Percentiles rank a stretch among this genome's conserved stretches.
These are phyloP conservation scores for Podargus strigoides DNA, from an alignment of 2,797 vertebrate genomes.

Conservation along the genomic window DNA sequence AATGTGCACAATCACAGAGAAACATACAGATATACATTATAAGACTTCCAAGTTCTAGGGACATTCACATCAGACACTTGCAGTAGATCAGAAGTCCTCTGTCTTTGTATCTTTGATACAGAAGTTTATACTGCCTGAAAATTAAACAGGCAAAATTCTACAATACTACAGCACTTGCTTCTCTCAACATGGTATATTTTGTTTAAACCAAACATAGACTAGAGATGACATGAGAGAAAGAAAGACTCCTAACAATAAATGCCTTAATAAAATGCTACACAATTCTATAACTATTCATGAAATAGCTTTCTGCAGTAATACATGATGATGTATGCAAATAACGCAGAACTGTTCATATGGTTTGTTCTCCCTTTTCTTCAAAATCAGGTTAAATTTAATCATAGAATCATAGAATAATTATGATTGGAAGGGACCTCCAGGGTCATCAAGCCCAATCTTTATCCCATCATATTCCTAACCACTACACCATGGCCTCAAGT, in stretches of 20 bases:
- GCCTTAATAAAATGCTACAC: neutral
- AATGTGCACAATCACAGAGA: fast-evolving
- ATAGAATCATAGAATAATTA: too few species aligned
- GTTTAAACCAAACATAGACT: neutral
- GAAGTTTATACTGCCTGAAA: neutral
- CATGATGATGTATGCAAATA: neutral
- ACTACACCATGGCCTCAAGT: too few species aligned
- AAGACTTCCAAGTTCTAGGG: neutral
- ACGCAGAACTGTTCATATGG: neutral
- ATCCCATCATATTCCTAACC: too few species aligned
- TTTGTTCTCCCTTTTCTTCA: neutral
- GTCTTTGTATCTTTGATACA: neutral
- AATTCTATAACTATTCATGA: neutral
- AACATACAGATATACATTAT: neutral
- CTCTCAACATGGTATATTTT: neutral
- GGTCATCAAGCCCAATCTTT: too few species aligned
- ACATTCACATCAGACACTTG: neutral
- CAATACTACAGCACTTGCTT: neutral
- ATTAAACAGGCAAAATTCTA: neutral
- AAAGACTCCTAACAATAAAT: neutral
- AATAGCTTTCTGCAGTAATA: neutral
- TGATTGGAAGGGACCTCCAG: too few species aligned
- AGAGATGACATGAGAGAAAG: neutral
- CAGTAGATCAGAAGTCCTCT: neutral
- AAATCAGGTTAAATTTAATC: neutral